phyloP scores from a whole-genome alignment of 2,113 vertebrate genomes.

The Clarias magur region DNA sequence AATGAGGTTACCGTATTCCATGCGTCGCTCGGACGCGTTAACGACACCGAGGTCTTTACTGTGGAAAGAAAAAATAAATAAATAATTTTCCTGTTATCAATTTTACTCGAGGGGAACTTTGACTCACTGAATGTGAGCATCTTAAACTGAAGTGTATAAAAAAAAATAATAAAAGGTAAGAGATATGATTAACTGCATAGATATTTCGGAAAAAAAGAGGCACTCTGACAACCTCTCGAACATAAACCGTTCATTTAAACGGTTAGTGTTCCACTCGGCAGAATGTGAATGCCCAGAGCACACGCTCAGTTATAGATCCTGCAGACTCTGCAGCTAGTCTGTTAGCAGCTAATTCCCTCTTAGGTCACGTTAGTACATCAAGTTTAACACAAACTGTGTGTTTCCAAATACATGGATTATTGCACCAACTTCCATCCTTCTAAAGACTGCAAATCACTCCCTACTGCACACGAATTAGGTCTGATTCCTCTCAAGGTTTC shows the following conservation, averaged over 20 bases:
- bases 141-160: background rate
- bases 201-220: background rate
- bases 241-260: background rate
- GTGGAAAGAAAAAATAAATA: background rate
- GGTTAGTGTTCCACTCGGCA: background rate
- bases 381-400: background rate
- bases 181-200: background rate
- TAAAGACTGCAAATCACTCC: too few relatives aligned
- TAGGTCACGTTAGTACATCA: background rate
- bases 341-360: background rate
- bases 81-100: background rate
- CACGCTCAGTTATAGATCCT: background rate
- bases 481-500: too few relatives aligned
- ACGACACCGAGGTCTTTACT: background rate
- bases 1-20: slow-evolving; percentile 37
- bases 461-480: too few relatives aligned
- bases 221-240: background rate
- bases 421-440: too few relatives aligned
- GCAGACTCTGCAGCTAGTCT: background rate
- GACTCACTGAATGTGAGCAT: background rate
- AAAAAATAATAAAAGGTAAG: background rate
- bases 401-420: background rate
- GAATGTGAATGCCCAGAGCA: background rate
- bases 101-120: background rate
- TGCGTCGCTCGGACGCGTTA: background rate